Base-by-base conservation (phyloP, 2,888 invertebrate species). In the Fissipunctia ypsillon region DNA sequence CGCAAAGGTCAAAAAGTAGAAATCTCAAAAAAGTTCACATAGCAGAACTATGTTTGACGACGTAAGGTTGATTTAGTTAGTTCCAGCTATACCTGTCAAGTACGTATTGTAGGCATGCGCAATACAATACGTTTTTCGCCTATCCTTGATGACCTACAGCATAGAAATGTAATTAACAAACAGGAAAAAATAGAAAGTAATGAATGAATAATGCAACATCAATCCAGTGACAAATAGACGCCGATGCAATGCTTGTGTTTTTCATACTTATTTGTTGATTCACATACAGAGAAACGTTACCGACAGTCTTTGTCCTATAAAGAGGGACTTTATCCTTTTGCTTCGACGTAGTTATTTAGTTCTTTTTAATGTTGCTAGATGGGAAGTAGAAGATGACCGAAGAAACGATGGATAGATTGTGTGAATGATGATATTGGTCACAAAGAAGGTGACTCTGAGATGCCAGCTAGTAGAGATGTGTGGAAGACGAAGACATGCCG, bases 261-360 rank as follows among this genome's bases (percentile, higher is more conserved):
- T 56, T 43, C 60, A 48, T 54, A 56, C 22, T 48, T 57, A 63
- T 50, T 76, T 31, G 54, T 69, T 76, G 77, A 76, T 63, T 76
- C 76, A 76, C 31, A 4, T 19, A 48, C 9, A 16, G 10, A 12
- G 9, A 65, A 28, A 28, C 22, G 25, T 9, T 25, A 7, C 9
- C 2, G 4, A 19, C 38, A 28, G 35, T 43, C 2, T 50, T 72
- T 59, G 50, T 59, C 50, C n/a, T 41, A 31, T 31, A 14, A 31
- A 31, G 0, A 7, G 25, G 10, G 35, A 35, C 1, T 43, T 54
- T 25, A 14, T 38, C 19, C 25, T 45, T 67, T 43, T 5, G n/a
- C 14, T 5, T n/a, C n/a, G 16, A 31, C 12, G 22, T 14, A 50
- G n/a, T 48, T n/a, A n/a, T 1, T 54, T 4, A 54, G 25, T 54